These are phyloP conservation scores for Silurus asotus DNA, from an alignment of 2,113 vertebrate genomes.

Conservation along the genomic window DNA sequence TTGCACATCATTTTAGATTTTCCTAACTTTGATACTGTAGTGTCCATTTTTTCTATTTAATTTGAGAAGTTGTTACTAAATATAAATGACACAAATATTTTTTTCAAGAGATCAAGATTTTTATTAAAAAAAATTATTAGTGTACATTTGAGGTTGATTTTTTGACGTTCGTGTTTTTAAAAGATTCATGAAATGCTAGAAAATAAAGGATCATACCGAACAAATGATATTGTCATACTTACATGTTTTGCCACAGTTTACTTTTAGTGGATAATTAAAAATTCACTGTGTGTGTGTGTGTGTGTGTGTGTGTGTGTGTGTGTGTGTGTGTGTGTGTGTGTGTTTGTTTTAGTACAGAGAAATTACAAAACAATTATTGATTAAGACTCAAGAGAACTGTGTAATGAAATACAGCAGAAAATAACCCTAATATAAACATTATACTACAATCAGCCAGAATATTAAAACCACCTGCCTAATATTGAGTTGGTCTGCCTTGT, in stretches of 20 bases:
- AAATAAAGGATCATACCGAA: not conserved
- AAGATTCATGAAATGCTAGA: not conserved
- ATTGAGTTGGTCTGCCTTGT: too few relatives aligned
- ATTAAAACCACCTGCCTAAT: too few relatives aligned
- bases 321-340: too few relatives aligned
- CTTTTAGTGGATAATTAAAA: not conserved
- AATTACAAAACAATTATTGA: not conserved
- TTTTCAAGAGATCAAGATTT: not conserved
- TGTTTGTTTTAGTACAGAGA: not conserved
- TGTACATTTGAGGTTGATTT: not conserved
- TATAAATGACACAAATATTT: too few relatives aligned
- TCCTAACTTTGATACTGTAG: too few relatives aligned
- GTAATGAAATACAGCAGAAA: not conserved
- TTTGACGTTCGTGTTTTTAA: not conserved
- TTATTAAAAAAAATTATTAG: not conserved
- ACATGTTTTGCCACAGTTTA: not conserved
- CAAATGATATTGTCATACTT: not conserved
- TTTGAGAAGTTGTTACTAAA: too few relatives aligned
- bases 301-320: too few relatives aligned
- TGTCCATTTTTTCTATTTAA: too few relatives aligned
- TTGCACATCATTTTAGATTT: too few relatives aligned
- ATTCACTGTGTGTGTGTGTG: not conserved
- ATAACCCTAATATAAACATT: too few relatives aligned
- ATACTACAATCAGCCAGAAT: too few relatives aligned
- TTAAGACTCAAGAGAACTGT: not conserved